Conservation (phyloP, 2,797 vertebrate genomes). For the Synaphobranchus kaupii region DNA sequence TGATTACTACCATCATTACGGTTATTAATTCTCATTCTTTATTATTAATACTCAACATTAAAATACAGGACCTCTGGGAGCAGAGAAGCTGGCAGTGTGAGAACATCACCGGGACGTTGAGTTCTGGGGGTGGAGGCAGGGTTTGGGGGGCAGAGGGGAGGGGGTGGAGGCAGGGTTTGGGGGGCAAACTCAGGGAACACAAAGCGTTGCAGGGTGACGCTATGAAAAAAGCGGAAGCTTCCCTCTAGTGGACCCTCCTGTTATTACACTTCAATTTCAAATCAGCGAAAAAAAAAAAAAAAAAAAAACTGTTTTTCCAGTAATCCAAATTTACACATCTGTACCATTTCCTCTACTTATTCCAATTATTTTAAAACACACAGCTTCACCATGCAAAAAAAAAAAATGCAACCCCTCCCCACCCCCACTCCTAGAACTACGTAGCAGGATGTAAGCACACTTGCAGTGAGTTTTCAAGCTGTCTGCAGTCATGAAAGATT, state of each 20-base stretch:
- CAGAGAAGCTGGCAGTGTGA: constrained; percentile 78
- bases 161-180: constrained; percentile 55
- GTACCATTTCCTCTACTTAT: not conserved
- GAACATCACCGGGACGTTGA: constrained; percentile 52
- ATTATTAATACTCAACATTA: constrained; percentile 76
- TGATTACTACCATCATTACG: constrained; percentile 80
- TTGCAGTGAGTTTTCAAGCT: not conserved
- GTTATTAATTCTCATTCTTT: constrained; percentile 59
- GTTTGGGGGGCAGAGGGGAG: constrained; percentile 51
- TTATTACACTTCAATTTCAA: not conserved
- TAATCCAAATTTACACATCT: not conserved
- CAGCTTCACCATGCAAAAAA: not conserved
- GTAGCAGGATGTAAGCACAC: not conserved
- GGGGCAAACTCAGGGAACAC: constrained; percentile 59
- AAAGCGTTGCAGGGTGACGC: not conserved
- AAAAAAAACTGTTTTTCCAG: not conserved
- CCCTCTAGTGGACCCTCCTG: not conserved
- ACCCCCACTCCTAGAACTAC: constrained; percentile 13
- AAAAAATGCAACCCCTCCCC: not conserved
- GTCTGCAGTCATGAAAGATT: constrained; percentile 7
- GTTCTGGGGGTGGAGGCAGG: constrained; percentile 41
- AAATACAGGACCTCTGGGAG: constrained; percentile 70
- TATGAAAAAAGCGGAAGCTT: not conserved
- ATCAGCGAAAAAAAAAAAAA: not conserved
- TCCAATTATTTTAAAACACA: not conserved